Base-by-base conservation (phyloP, 1,140 invertebrate species). In the Drosophila rhopaloa region DNA sequence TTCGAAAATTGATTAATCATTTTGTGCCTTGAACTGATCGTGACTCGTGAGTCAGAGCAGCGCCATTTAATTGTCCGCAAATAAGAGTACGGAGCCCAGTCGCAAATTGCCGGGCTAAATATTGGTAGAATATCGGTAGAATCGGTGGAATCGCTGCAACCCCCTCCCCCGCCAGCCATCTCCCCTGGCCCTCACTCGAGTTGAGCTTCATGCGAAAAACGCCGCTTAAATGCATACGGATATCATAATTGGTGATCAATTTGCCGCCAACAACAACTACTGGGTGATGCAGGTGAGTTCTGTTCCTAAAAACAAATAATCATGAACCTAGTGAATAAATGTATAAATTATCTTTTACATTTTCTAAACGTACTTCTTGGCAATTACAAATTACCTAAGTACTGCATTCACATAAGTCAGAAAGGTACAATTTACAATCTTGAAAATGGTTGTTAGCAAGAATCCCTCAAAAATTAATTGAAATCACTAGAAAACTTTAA, bases 201-300 rank as follows among this genome's bases (percentile, higher is more conserved):
- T 72, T 56, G 48, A 58, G 66, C 81, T 83, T 63, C 86, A 68
- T 74, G 74, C 63, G 37, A 76, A 76, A 63, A 91, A 85, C 84
- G 88, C 79, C 74, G 74, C 84, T 76, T 92, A 92, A 92, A 92
- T 92, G 91, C 91, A 92, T 92, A 92, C 90, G 91, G 91, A 92
- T 92, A 92, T 92, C 62, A 90, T 91, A 85, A 91, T 92, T 79
- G 89, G 91, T 74, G 91, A 92, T 81, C 91, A 91, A 74, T 91
- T 92, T 89, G 81, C 85, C 85, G 76, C 76, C 90, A 91, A 84
- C 90, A 91, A 91, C 53, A 89, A 92, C 72, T 92, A 90, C 72
- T 92, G 91, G 91, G 91, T 92, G 91, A 92, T 92, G 91, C 91
- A 92, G 91, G 91, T 92, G 65, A 91, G 82, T 63, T 19, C 32